Percentiles rank a stretch among this genome's conserved stretches.
Conservation (phyloP, 2,113 vertebrate species). For the Nicator chloris region DNA sequence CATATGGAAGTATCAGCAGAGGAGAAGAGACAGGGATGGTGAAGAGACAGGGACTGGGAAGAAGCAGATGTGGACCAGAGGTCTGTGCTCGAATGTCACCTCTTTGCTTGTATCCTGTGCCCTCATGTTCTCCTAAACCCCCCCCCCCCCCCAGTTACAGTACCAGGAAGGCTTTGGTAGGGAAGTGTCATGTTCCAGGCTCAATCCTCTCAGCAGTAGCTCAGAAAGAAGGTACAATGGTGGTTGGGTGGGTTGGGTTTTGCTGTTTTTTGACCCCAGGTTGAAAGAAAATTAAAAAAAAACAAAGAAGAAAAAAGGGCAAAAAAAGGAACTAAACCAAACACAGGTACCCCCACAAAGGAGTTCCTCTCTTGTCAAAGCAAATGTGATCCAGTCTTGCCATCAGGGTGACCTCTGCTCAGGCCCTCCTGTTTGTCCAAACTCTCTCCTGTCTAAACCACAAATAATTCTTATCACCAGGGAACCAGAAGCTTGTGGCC, state of each 20-base stretch:
- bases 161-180: not conserved
- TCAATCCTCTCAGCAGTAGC: not conserved
- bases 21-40: not conserved
- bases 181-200: not conserved
- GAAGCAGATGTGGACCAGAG: not conserved
- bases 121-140: not conserved
- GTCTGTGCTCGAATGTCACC: not conserved
- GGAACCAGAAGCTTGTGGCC: not conserved
- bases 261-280: not conserved
- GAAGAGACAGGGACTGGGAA: not conserved
- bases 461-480: not conserved
- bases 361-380: rapidly evolving
- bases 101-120: not conserved
- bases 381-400: rapidly evolving
- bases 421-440: rapidly evolving
- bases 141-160: not conserved
- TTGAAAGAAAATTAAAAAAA: not conserved
- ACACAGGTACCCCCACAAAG: not conserved
- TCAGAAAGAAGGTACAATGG: rapidly evolving
- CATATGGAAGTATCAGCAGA: not conserved
- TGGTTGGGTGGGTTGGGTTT: not conserved
- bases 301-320: rapidly evolving
- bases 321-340: not conserved
- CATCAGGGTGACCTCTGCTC: rapidly evolving
- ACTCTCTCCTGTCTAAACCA: not conserved